Evolutionary conservation across 2,797 vertebrate species (phyloP).

Genomic region (Chrysolophus pictus): DNA sequence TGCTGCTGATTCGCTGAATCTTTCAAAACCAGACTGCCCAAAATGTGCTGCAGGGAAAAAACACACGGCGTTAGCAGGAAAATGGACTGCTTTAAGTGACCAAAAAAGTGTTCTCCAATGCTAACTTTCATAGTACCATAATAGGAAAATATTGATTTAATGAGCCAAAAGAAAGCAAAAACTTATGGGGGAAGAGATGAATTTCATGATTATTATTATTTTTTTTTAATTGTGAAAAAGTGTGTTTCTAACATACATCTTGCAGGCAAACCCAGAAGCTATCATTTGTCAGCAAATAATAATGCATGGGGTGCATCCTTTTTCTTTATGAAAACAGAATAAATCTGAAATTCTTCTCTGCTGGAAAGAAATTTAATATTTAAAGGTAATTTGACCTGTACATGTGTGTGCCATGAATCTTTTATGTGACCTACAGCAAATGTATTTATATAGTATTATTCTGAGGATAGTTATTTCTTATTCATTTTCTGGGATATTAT

Average conservation of each 20-base stretch:
- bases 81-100: neutral
- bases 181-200: neutral
- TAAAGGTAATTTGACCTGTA: slow-evolving; percentile 86
- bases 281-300: slow-evolving; percentile 68
- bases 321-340: slow-evolving; percentile 75
- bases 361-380: slow-evolving; percentile 84
- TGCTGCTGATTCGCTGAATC: neutral
- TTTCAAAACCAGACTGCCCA: neutral
- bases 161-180: slow-evolving; percentile 15
- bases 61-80: neutral
- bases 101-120: neutral
- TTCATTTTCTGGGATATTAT: slow-evolving; percentile 80
- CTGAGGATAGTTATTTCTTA: slow-evolving; percentile 80
- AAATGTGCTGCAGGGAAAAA: slow-evolving; percentile 3
- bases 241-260: neutral
- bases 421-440: slow-evolving; percentile 85
- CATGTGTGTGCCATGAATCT: slow-evolving; percentile 82
- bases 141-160: slow-evolving; percentile 15
- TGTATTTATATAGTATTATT: slow-evolving; percentile 84
- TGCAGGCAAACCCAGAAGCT: slow-evolving; percentile 37
- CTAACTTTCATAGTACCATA: neutral
- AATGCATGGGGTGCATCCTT: slow-evolving; percentile 52
- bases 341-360: slow-evolving; percentile 74
- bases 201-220: slow-evolving; percentile 19
- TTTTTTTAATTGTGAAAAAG: neutral